These are phyloP conservation scores for Adelges cooleyi DNA, from an alignment of 1,140 invertebrate species.

Conservation along the genomic window DNA sequence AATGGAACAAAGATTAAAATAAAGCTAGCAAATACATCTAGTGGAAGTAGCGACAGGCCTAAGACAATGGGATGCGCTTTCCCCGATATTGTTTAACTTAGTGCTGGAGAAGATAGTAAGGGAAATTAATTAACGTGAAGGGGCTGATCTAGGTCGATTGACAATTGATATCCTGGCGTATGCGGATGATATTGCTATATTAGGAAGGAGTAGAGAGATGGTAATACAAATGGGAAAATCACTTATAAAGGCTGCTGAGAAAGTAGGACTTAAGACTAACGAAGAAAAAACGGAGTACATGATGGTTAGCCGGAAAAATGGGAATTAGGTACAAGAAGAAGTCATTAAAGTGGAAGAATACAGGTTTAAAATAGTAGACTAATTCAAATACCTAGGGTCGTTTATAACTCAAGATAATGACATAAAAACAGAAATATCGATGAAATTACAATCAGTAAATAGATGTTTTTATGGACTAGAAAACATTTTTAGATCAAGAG, in stretches of 20 bases:
- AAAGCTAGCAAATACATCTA: background rate
- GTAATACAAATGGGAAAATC: background rate
- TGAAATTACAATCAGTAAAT: too few species aligned
- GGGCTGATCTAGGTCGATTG: background rate
- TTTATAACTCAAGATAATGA: too few species aligned
- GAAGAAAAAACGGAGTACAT: background rate
- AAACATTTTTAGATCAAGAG: too few species aligned
- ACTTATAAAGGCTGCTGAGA: background rate
- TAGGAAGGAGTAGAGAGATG: background rate
- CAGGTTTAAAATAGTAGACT: too few species aligned
- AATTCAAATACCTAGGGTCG: too few species aligned
- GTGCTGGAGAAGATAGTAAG: background rate
- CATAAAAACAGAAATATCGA: too few species aligned
- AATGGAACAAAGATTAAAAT: background rate
- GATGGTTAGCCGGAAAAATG: too few species aligned
- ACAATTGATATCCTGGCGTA: background rate
- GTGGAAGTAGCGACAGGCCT: background rate
- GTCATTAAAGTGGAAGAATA: too few species aligned
- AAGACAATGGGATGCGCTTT: background rate
- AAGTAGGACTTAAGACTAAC: background rate
- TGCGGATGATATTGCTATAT: background rate
- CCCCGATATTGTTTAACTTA: background rate
- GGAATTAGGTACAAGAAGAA: too few species aligned
- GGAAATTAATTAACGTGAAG: background rate
- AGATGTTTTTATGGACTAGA: too few species aligned